Evolutionary conservation across 92 coral and sea anemone species (phyloP).

Genomic region (Bergia puertoricense): DNA sequence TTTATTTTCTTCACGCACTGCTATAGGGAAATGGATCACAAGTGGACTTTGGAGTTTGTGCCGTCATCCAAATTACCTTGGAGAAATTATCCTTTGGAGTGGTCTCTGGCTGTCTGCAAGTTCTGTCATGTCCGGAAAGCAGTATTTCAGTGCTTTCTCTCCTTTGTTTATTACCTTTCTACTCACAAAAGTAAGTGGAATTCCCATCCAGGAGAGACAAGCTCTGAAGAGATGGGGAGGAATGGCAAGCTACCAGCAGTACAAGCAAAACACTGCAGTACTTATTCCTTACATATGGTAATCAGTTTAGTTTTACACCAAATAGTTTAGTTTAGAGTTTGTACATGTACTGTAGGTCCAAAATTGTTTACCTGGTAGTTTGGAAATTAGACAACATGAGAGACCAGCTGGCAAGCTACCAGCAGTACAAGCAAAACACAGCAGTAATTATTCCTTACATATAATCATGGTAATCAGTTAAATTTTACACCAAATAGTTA

Average conservation of each 20-base stretch:
- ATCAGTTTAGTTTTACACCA: not conserved
- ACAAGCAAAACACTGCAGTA: slow-evolving; percentile 77
- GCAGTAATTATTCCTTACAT: slow-evolving; percentile 83
- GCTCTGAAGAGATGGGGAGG: slow-evolving; percentile 86
- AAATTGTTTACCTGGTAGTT: too few species aligned
- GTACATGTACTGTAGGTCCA: too few species aligned
- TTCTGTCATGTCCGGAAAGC: slow-evolving; percentile 85
- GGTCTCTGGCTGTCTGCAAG: slow-evolving; percentile 87
- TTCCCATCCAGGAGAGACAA: slow-evolving; percentile 84
- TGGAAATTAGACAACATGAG: slow-evolving; percentile 41
- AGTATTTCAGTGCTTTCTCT: slow-evolving; percentile 75
- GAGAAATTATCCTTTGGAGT: slow-evolving; percentile 90
- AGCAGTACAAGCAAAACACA: slow-evolving; percentile 74
- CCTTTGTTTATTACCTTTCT: slow-evolving; percentile 82
- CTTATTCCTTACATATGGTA: slow-evolving; percentile 93
- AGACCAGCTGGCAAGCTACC: slow-evolving; percentile 75
- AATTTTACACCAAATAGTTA: too few species aligned
- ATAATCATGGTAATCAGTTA: slow-evolving; percentile 61
- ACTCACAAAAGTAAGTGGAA: slow-evolving; percentile 77
- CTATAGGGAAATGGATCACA: slow-evolving; percentile 73
- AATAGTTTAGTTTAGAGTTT: too few species aligned
- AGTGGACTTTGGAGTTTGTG: slow-evolving; percentile 93
- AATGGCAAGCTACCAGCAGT: slow-evolving; percentile 64
- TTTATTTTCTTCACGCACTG: not conserved
- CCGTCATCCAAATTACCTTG: slow-evolving; percentile 93